Percentiles rank a stretch among this genome's conserved stretches.
These are phyloP conservation scores for Lasioglossum villosulum DNA, from an alignment of 2,888 invertebrate species.

Conservation along the genomic window DNA sequence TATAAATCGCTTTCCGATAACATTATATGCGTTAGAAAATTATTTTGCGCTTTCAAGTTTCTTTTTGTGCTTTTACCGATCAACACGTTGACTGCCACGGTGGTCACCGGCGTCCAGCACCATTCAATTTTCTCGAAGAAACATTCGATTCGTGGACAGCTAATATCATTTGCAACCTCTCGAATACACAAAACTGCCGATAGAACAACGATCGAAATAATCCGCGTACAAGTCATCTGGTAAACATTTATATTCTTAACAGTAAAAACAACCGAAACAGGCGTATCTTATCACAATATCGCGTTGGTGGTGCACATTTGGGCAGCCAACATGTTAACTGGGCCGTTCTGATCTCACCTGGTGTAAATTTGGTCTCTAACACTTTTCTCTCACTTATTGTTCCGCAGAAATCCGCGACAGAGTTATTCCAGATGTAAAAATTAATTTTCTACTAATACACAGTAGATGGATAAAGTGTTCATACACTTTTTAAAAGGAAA, in stretches of 20 bases:
- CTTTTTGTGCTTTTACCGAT: constrained; percentile 1
- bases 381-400: background rate
- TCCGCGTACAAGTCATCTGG: background rate
- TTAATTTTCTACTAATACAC: background rate
- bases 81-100: constrained; percentile 12
- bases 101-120: background rate
- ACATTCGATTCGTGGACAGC: background rate
- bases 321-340: constrained; percentile 8
- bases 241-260: background rate
- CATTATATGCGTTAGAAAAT: constrained; percentile 8
- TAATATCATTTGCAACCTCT: background rate
- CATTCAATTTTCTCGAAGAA: background rate
- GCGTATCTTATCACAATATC: constrained; percentile 11
- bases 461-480: too few species aligned
- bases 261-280: constrained; percentile 11
- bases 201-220: constrained; percentile 2
- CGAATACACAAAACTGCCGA: background rate
- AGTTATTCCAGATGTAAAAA: background rate
- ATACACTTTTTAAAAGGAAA: too few species aligned
- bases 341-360: background rate
- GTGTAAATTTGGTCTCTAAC: background rate
- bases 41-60: constrained; percentile 2
- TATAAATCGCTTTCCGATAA: background rate
- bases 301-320: constrained; percentile 1
- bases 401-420: background rate